Evolutionary conservation across 2,113 vertebrate species (phyloP), one percentile per base, ranked within the genome.

Genomic region (Cavia porcellus): DNA sequence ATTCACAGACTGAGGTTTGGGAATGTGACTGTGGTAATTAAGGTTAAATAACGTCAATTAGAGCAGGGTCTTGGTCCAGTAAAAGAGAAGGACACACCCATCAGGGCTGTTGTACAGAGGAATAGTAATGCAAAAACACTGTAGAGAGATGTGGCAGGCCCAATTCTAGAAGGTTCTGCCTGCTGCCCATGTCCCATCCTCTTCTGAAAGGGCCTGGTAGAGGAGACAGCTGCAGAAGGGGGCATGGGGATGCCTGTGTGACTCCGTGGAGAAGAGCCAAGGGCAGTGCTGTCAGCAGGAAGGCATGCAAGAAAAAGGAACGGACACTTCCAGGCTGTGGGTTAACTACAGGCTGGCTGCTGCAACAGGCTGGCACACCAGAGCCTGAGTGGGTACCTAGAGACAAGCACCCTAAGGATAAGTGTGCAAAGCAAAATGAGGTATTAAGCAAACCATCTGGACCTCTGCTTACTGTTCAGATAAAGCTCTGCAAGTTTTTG

Each of bases 331-430:
- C 3, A 3, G n/a, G 19, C 7, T 7, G 45, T 8, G 2, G 5
- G 61, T 25, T 35, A 52, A 17, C 1, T 17, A 7, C 0, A 0
- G 17, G 1, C 30, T 30, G 1, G 35, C 14, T 24, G n/a, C n/a
- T 4, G 3, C 68, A n/a, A 3, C 47, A 57, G 42, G 4, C 25
- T 32, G 8, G 50, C 30, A 8, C 30, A 4, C 45, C 64, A 6
- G 13, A 55, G 7, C 38, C 20, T 19, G 7, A 57, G 42, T 0
- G 1, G 12, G 15, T 10, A 61, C 25, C 30, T 2, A 45, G 38
- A 68, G 55, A 85, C 12, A 4, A 10, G 9, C 11, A 19, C 25
- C 38, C 80, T 12, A 12, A 7, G 0, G 47, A 68, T 20, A 47
- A 32, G 47, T 6, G 14, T 20, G 30, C 68, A 75, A 17, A 30